Base-by-base conservation (phyloP, 2,113 vertebrate species). In the Noturus placidus region DNA sequence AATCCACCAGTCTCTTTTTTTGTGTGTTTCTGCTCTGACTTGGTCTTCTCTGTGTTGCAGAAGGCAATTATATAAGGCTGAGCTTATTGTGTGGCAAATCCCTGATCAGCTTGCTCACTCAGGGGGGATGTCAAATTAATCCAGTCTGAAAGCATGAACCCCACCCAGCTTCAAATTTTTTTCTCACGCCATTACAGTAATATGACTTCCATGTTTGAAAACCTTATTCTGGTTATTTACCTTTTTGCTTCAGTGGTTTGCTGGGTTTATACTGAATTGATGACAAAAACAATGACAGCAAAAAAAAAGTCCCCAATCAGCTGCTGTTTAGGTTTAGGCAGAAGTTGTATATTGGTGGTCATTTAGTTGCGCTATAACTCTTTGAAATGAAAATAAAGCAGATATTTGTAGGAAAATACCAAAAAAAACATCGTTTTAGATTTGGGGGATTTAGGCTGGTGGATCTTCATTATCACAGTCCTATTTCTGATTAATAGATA, bases 61-160 rank as follows among this genome's bases (percentile, higher is more conserved):
- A 87, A 85, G 83, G 74, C 91, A 91, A 92, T 93, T 92, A 91
- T 90, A 88, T 91, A 92, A 91, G 87, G 78, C 89, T 27, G 77
- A 88, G 84, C 72, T 90, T 92, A 92, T 90, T 92, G 90, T 93
- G 89, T 88, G 91, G 87, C 91, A 94, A 93, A 94, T 93, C 92
- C 90, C 84, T 88, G 90, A 88, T 93, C 91, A 92, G 86, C 90
- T 92, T 84, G 83, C 87, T 89, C 86, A 83, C 91, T 91, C 89
- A 88, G 82, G 85, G 81, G 87, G 88, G 88, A 83, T 90, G 85
- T 88, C 56, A 76, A 87, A 90, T 93, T 92, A 95, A 94, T 93
- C 92, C 91, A 67, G 72, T 89, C 85, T 86, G 90, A 92, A 91
- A 92, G 89, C 92, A 89, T 89, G 84, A 78, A 77, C 90, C 86